These are phyloP conservation scores for Lerista edwardsae DNA, from an alignment of 2,797 vertebrate genomes.

Conservation along the genomic window DNA sequence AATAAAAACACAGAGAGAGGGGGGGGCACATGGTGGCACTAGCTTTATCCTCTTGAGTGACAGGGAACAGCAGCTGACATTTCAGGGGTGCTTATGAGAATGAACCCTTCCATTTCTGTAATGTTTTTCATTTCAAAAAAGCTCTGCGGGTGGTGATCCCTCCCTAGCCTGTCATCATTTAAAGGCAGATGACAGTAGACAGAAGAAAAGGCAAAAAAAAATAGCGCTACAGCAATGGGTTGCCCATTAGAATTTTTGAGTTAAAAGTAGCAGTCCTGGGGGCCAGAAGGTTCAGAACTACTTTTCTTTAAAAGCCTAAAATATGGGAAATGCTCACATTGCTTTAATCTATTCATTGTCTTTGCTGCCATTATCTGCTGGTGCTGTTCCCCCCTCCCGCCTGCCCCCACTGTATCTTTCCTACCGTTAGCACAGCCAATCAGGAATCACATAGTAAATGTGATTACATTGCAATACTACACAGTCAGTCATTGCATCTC, in stretches of 20 bases:
- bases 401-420: neutral
- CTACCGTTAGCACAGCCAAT: neutral
- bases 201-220: neutral
- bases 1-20: neutral
- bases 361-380: neutral
- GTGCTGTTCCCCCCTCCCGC: neutral
- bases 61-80: constrained; percentile 32
- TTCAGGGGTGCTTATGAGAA: constrained; percentile 25
- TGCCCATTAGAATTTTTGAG: neutral
- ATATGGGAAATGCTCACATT: neutral
- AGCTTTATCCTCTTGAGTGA: neutral
- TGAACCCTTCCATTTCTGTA: constrained; percentile 25
- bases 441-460: neutral
- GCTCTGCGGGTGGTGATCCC: constrained; percentile 9
- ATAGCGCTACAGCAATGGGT: neutral
- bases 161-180: neutral
- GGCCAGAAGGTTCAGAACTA: neutral
- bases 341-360: neutral
- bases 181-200: neutral
- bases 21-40: too few relatives aligned
- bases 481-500: neutral
- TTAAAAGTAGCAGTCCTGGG: neutral
- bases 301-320: neutral
- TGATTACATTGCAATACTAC: too few relatives aligned
- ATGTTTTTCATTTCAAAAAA: neutral